These are phyloP conservation scores for Nothoprocta perdicaria DNA, from an alignment of 2,113 vertebrate genomes.

Conservation along the genomic window DNA sequence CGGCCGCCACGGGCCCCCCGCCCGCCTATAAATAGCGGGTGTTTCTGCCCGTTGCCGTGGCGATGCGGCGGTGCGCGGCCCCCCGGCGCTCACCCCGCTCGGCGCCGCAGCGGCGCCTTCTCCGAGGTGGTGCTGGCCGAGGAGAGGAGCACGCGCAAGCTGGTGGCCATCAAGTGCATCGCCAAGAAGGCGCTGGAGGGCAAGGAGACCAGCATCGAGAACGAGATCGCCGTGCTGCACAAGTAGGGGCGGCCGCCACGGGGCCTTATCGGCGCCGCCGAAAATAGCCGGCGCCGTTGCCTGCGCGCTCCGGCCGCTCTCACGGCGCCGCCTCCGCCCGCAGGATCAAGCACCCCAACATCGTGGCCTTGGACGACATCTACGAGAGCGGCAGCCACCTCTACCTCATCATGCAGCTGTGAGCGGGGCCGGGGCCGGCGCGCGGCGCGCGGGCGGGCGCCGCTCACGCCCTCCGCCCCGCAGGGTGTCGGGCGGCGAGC, in stretches of 20 bases:
- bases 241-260: constrained; percentile 80
- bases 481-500: constrained; percentile 94
- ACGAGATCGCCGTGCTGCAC: constrained; percentile 95
- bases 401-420: constrained; percentile 99
- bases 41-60: constrained; percentile 64
- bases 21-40: constrained; percentile 74
- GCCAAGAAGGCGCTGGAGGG: constrained; percentile 95
- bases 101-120: constrained; percentile 88
- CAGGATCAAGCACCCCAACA: constrained; percentile 97
- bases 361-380: constrained; percentile 96
- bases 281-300: background rate
- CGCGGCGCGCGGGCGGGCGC: fast-evolving
- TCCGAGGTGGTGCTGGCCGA: constrained; percentile 97
- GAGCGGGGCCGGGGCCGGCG: constrained; percentile 69
- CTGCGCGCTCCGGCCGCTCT: fast-evolving
- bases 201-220: constrained; percentile 97
- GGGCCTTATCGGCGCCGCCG: background rate
- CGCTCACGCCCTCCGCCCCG: background rate
- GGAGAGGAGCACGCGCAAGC: constrained; percentile 88
- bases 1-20: background rate
- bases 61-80: background rate
- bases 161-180: constrained; percentile 98
- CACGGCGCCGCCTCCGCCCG: fast-evolving
- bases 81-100: background rate
- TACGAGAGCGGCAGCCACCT: constrained; percentile 95